A percentile compares a stretch with the other conserved stretches of the same genome.
phyloP scores from a whole-genome alignment of 2,888 invertebrate genomes.

The Ichneumon xanthorius region DNA sequence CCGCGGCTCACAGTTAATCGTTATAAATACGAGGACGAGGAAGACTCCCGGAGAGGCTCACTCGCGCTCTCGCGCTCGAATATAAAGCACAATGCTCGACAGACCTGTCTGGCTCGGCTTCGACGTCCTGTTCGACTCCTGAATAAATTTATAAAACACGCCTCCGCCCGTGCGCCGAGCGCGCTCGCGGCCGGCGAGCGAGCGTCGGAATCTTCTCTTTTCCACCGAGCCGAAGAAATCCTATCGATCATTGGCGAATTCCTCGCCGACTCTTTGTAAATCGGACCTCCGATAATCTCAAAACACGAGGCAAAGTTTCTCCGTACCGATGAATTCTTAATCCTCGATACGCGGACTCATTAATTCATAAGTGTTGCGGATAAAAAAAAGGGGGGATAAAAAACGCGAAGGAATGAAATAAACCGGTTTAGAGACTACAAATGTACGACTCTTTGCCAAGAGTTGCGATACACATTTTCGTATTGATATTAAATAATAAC shows the following conservation, averaged over 20 bases:
- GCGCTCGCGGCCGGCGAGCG: not conserved
- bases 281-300: conserved; percentile 38
- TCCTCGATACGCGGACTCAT: conserved; percentile 50
- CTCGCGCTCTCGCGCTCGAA: conserved; percentile 33
- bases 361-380: conserved; percentile 47
- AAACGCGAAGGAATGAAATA: conserved; percentile 19
- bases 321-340: conserved; percentile 48
- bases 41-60: conserved; percentile 42
- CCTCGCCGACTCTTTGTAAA: conserved; percentile 51
- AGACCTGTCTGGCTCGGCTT: conserved; percentile 59
- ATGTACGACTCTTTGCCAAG: conserved; percentile 40
- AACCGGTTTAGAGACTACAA: conserved; percentile 48
- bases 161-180: conserved; percentile 4
- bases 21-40: conserved; percentile 67
- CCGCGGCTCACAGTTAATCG: conserved; percentile 63
- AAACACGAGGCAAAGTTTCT: not conserved
- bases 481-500: conserved; percentile 33
- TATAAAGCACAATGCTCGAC: conserved; percentile 49
- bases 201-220: conserved; percentile 21
- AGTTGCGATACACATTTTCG: conserved; percentile 26
- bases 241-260: conserved; percentile 60
- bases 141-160: conserved; percentile 54
- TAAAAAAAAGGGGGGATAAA: conserved; percentile 17
- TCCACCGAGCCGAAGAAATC: conserved; percentile 14
- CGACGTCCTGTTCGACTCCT: conserved; percentile 59